phyloP scores from a whole-genome alignment of 2,888 invertebrate species.

The Tenodera sinensis region DNA sequence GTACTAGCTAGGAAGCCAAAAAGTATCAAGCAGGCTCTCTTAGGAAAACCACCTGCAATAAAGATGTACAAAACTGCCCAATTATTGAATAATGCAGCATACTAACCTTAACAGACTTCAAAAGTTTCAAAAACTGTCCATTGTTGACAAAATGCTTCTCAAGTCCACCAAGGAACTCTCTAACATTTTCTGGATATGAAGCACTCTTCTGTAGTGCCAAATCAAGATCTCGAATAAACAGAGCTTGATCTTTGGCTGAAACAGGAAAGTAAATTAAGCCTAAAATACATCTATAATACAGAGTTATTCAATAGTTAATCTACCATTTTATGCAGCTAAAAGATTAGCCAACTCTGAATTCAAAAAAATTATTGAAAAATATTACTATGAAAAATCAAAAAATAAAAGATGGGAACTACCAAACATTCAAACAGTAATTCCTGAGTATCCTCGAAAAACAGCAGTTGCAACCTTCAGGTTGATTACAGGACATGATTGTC shows the following conservation, averaged over 20 bases:
- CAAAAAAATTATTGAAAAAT: no score
- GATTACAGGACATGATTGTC: no score
- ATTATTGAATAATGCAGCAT: no score
- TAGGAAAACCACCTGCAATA: not conserved
- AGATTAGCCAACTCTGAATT: no score
- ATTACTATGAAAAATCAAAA: no score
- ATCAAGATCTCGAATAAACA: not conserved
- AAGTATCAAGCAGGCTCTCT: not conserved
- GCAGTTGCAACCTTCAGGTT: no score
- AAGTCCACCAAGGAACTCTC: not conserved
- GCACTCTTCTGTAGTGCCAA: not conserved
- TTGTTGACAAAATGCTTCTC: not conserved
- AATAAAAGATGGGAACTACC: no score
- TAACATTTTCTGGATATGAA: not conserved
- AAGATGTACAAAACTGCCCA: not conserved
- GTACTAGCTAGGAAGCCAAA: not conserved
- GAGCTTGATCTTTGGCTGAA: not conserved
- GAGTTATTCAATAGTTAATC: no score
- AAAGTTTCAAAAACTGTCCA: not conserved
- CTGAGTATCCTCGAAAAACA: no score
- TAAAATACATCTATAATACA: not conserved
- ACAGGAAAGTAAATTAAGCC: not conserved
- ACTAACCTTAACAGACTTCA: not conserved
- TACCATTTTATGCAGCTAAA: no score
- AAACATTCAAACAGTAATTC: no score